A percentile compares a stretch with the other conserved stretches of the same genome.
Evolutionary conservation across 2,888 invertebrate species (phyloP).

Genomic region (Zelleria hepariella): DNA sequence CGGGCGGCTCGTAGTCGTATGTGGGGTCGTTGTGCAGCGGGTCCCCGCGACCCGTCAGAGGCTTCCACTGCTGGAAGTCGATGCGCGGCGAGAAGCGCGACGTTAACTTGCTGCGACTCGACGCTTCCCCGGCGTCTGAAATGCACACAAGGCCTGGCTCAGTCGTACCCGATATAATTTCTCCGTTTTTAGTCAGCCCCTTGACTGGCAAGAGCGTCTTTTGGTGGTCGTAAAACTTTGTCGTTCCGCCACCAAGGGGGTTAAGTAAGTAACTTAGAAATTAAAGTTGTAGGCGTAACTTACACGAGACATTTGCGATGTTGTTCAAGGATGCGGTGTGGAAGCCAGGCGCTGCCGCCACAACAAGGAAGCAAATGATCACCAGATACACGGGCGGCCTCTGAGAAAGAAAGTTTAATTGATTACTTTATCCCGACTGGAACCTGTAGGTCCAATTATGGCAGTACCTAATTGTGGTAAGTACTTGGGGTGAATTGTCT

Average conservation of each 20-base stretch:
- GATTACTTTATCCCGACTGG: not conserved
- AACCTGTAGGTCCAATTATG: no score
- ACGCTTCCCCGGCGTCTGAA: conserved; percentile 40
- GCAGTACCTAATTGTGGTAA: not conserved
- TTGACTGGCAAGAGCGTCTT: no score
- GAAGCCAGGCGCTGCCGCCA: conserved; percentile 13
- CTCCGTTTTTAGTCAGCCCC: not conserved
- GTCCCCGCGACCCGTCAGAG: conserved; percentile 82
- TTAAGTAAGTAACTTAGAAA: no score
- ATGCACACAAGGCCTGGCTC: conserved; percentile 10
- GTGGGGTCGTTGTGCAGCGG: conserved; percentile 88
- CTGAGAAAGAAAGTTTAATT: conserved; percentile 17
- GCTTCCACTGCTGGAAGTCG: conserved; percentile 90
- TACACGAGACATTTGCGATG: conserved; percentile 24
- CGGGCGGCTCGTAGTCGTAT: conserved; percentile 87
- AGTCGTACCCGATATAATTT: not conserved
- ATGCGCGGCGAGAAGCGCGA: conserved; percentile 79
- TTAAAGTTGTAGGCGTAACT: conserved; percentile 13
- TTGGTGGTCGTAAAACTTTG: no score
- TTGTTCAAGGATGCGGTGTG: conserved; percentile 20
- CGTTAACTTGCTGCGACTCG: conserved; percentile 31
- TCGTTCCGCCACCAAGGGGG: no score
- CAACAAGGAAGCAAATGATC: conserved; percentile 16
- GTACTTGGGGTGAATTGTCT: not conserved
- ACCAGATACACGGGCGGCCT: conserved; percentile 15